Conservation (phyloP, 2,888 invertebrate genomes). For the Drosophila koepferae region DNA sequence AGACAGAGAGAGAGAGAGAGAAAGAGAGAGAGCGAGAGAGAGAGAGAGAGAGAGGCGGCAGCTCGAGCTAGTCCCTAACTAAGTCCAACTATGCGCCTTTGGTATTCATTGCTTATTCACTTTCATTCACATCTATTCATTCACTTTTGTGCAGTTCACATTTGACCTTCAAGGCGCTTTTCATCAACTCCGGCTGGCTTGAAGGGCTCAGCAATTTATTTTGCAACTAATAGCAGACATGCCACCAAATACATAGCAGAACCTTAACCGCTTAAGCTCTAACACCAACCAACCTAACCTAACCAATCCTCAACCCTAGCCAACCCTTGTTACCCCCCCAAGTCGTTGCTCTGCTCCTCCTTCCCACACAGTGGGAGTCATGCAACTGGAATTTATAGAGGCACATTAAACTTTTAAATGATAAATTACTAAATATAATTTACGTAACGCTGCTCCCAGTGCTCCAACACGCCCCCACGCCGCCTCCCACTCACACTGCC, state of each 20-base stretch:
- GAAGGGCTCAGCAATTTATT: conserved; percentile 62
- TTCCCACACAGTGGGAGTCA: conserved; percentile 58
- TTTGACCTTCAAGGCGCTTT: conserved; percentile 57
- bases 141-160: conserved; percentile 39
- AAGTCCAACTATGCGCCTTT: neutral
- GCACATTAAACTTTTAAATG: conserved; percentile 81
- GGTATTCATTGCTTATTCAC: conserved; percentile 5
- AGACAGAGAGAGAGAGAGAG: neutral
- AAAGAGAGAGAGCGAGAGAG: no score
- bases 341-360: neutral
- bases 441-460: conserved; percentile 48
- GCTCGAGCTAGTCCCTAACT: neutral
- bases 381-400: conserved; percentile 80
- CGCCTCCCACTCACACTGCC: neutral
- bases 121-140: conserved; percentile 7
- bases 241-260: conserved; percentile 12
- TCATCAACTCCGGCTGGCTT: conserved; percentile 13
- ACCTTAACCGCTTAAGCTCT: neutral
- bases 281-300: neutral
- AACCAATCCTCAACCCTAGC: neutral
- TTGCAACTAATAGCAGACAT: conserved; percentile 65
- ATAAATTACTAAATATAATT: conserved; percentile 80
- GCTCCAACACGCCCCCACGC: neutral
- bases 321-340: neutral
- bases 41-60: no score